Evolutionary conservation across 2,113 vertebrate species (phyloP), one percentile per base, ranked within the genome.

Genomic region (Embiotoca jacksoni): DNA sequence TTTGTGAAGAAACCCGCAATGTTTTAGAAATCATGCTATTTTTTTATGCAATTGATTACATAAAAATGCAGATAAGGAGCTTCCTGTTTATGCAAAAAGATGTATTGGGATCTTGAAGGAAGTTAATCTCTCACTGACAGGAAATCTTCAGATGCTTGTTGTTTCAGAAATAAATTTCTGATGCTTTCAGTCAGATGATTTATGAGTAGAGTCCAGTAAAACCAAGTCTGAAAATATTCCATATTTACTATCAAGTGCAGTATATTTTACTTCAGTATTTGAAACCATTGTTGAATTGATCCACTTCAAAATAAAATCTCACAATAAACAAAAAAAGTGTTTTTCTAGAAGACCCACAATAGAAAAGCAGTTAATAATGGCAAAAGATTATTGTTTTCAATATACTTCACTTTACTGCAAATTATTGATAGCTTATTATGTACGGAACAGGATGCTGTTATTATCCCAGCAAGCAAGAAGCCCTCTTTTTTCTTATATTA

Each of bases 61-160:
- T 35, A 14, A 52, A 68, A 69, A 30, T 69, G 52, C 44, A 72
- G 83, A 88, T 82, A 78, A 82, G 46, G 0, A 14, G 15, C 49
- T 90, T 92, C 89, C 89, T 93, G 88, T 94, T 93, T 92, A 77
- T 83, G 72, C 31, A 37, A 16, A 3, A 16, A 33, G 7, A 74
- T 81, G 87, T 72, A 87, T 87, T 68, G 54, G 33, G 58, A 74
- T 71, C 66, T 70, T 47, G 54, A 47, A 57, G 54, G 78, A 83
- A 70, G 69, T 83, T 55, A 35, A 74, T 92, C 62, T 70, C 30
- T 83, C 55, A 80, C 46, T 60, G 10, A 36, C 32, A 82, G 87
- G 89, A 91, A 87, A 77, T 80, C 61, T 79, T 92, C 56, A 71
- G 61, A 72, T 58, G 67, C 47, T 79, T 84, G 65, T 77, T 78